A percentile compares a stretch with the other conserved stretches of the same genome.
Evolutionary conservation across 2,113 vertebrate species (phyloP).

Genomic region (Actenoides hombroni): DNA sequence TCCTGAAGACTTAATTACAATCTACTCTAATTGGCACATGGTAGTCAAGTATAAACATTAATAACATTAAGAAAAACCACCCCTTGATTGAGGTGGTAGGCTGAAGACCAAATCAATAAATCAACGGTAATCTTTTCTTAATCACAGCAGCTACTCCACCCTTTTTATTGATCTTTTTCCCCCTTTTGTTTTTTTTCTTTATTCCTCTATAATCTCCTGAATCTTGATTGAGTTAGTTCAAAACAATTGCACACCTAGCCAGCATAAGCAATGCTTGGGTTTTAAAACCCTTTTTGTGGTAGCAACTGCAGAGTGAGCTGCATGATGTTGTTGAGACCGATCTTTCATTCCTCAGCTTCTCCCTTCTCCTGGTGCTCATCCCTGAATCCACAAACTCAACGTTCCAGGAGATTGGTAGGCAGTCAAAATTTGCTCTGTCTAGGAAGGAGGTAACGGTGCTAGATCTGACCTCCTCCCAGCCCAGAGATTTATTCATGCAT

Average conservation of each 20-base stretch:
- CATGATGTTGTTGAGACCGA: not conserved
- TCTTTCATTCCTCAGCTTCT: not conserved
- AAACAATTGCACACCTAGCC: constrained; percentile 12
- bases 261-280: not conserved
- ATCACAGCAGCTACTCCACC: constrained; percentile 31
- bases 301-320: not conserved
- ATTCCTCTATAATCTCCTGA: constrained; percentile 20
- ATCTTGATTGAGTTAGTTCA: constrained; percentile 22
- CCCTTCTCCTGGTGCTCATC: not conserved
- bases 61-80: not conserved
- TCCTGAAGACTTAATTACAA: constrained; percentile 14
- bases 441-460: not conserved
- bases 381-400: not conserved
- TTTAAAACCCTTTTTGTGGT: not conserved
- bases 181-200: not conserved
- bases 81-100: constrained; percentile 22
- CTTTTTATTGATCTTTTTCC: not conserved
- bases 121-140: constrained; percentile 47
- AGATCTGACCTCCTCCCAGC: not conserved
- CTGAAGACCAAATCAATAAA: constrained; percentile 10
- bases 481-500: not conserved
- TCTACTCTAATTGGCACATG: not conserved
- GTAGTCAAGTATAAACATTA: constrained; percentile 35
- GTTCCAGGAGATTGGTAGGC: not conserved
- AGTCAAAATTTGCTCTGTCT: not conserved